Evolutionary conservation across 2,888 invertebrate species (phyloP), one percentile per base, ranked within the genome.

Genomic region (Hirtodrosophila alboralis): DNA sequence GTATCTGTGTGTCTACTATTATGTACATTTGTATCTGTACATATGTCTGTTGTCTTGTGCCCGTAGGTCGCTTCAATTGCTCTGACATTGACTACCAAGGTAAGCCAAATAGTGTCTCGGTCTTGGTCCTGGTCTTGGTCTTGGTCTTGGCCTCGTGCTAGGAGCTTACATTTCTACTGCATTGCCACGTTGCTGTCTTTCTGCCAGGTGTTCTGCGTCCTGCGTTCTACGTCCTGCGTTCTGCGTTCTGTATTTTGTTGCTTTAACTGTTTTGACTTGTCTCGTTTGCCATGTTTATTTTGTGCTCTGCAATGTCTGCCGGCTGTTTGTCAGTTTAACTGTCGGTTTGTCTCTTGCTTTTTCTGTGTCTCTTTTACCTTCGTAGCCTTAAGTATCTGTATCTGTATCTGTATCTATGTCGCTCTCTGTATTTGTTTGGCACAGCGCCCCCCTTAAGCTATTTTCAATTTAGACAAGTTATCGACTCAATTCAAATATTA

Each of bases 71-170:
- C 51, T 70, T 73, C 81, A 84, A 78, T 80, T 78, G 74, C 77
- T 77, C 70, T 79, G 85, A 56, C 79, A 79, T 79, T 79, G 79
- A 81, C 63, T 84, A 68, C 63, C 83, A 79, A 84, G 85, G 83
- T 68, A 37, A 64, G 57, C 61, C 53, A 53, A 59, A 57, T 49
- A 68, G 70, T 63, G 71, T 52, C 74, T 65, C 37, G 51, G 53
- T 57, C 66, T 49, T 38, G 51, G 37, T 18, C 40, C 40, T 27
- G 48, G 47, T 57, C 59, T 48, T 13, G 40, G 38, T 31, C 60
- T 64, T 31, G 56, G 37, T 38, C 66, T 63, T 52, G 60, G n/a
- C n/a, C n/a, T n/a, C n/a, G n/a, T n/a, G n/a, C n/a, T n/a, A n/a
- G n/a, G n/a, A 44, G 54, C 58, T 60, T 14, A 34, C 36, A 58